Evolutionary conservation across 2,888 invertebrate species (phyloP).

Genomic region (Serrognathus titanus): DNA sequence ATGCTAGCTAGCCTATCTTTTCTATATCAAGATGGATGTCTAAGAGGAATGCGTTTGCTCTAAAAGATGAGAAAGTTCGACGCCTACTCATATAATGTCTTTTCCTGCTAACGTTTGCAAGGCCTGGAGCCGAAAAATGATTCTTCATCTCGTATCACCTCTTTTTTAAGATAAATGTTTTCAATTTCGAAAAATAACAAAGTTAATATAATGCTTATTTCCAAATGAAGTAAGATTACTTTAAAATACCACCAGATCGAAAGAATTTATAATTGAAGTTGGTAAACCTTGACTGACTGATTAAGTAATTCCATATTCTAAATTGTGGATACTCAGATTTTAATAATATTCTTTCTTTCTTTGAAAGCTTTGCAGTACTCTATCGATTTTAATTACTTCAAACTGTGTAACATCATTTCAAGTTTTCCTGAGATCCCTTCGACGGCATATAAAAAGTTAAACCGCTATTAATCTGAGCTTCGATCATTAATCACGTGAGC

Average conservation of each 20-base stretch:
- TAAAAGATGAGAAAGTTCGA: slow-evolving; percentile 1
- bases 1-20: slow-evolving; percentile 1
- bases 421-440: background rate
- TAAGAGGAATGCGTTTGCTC: slow-evolving; percentile 9
- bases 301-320: no score
- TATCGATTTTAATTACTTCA: slow-evolving; percentile 1
- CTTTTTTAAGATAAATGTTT: no score
- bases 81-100: slow-evolving; percentile 12
- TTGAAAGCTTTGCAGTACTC: no score
- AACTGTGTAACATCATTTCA: slow-evolving; percentile 2
- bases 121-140: background rate
- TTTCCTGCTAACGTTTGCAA: slow-evolving; percentile 6
- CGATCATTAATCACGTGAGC: slow-evolving; percentile 9
- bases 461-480: slow-evolving; percentile 2
- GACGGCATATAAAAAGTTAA: slow-evolving; percentile 7
- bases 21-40: slow-evolving; percentile 9
- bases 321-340: no score
- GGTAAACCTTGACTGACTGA: no score
- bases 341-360: no score
- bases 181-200: no score
- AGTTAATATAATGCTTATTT: no score
- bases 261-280: no score
- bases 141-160: background rate
- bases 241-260: no score
- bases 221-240: no score